Evolutionary conservation across 2,888 invertebrate species (phyloP), one percentile per base, ranked within the genome.

Genomic region (Allolobophora icterica): DNA sequence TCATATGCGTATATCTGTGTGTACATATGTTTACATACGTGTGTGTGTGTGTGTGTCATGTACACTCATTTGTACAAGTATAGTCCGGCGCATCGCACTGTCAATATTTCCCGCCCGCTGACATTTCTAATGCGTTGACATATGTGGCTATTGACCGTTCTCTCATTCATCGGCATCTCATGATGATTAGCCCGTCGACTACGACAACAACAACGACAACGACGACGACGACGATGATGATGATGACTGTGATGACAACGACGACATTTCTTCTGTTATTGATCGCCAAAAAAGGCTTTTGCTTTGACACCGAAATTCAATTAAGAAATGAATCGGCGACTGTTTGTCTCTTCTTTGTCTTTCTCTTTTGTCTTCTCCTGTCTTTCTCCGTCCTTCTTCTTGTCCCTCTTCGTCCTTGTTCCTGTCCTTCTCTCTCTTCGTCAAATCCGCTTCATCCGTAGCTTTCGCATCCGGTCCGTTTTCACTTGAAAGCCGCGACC

Each of bases 51-150:
- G 52, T 52, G 24, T 52, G 52, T 52, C n/a, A n/a, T n/a, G n/a
- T n/a, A 71, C 71, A 71, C 71, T 71, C n/a, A 71, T 71, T 71
- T 71, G 71, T 71, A 71, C 71, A 71, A 71, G n/a, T n/a, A 71
- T n/a, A 24, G 52, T 71, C n/a, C n/a, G 71, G 30, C 71, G n/a
- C 71, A 71, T 71, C n/a, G 71, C 71, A 71, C n/a, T 30, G 71
- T 71, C 71, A 71, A 30, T 71, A 71, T 71, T 71, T 71, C 30
- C 11, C n/a, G 30, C 30, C 11, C n/a, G 30, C 71, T 71, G 71
- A 71, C 71, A 30, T 30, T 71, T n/a, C n/a, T 71, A 30, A 71
- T 71, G 71, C 71, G 71, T 71, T 71, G 71, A 71, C 71, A 71
- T n/a, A 11, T 71, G 30, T 71, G 71, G 30, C 71, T 71, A n/a